phyloP scores from a whole-genome alignment of 2,113 vertebrate species.

The Eidolon helvum region DNA sequence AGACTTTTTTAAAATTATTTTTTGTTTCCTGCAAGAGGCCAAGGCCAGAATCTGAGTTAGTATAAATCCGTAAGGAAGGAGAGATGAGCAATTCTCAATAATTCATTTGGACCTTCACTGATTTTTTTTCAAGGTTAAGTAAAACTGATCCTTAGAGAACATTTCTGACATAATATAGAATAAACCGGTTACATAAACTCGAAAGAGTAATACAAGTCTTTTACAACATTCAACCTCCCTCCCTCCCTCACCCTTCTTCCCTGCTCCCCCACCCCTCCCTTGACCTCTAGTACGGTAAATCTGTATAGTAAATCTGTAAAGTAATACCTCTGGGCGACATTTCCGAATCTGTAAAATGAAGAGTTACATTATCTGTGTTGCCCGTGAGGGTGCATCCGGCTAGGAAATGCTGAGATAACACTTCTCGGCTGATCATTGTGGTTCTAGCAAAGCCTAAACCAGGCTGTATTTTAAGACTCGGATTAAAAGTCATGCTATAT shows the following conservation, averaged over 20 bases:
- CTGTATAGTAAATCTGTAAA: neutral
- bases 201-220: neutral
- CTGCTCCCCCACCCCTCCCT: accelerated
- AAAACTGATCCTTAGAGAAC: slow-evolving; percentile 5
- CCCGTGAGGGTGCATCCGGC: neutral
- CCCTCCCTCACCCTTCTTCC: neutral
- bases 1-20: neutral
- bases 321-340: slow-evolving; percentile 8
- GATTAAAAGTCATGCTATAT: neutral
- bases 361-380: neutral
- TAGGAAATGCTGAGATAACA: neutral
- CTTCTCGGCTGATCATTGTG: neutral
- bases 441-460: neutral
- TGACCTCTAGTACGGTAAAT: neutral
- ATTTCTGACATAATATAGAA: slow-evolving; percentile 11
- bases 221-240: neutral
- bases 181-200: slow-evolving; percentile 12
- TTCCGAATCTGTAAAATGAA: slow-evolving; percentile 35
- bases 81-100: slow-evolving; percentile 9
- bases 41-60: neutral
- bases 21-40: slow-evolving; percentile 22
- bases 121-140: slow-evolving; percentile 36
- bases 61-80: slow-evolving; percentile 5
- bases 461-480: neutral
- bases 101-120: slow-evolving; percentile 32